phyloP scores from a whole-genome alignment of 2,888 invertebrate genomes.

The Cerastis leucographa region DNA sequence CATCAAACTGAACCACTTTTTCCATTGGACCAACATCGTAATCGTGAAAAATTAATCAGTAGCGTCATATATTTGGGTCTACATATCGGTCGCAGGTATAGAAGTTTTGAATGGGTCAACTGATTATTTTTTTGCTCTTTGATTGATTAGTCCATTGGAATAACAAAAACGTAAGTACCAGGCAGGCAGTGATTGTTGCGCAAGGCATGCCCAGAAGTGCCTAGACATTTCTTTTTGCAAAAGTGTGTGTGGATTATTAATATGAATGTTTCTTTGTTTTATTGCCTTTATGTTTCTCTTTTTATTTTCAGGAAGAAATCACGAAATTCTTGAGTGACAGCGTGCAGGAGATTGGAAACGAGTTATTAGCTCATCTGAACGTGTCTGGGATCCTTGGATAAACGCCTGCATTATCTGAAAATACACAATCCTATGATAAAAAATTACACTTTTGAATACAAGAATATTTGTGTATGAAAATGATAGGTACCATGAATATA shows the following conservation, averaged over 20 bases:
- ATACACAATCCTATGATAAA: background rate
- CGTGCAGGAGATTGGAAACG: conserved; percentile 73
- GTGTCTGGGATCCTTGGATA: conserved; percentile 67
- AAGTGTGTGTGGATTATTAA: background rate
- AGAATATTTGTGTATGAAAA: background rate
- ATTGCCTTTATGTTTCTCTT: background rate
- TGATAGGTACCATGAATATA: no score
- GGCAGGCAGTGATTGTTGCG: no score
- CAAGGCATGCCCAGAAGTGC: no score
- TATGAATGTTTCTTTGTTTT: background rate
- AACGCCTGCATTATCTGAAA: background rate
- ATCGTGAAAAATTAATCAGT: no score
- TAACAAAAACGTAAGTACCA: no score
- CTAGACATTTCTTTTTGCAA: background rate
- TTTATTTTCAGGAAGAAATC: conserved; percentile 74
- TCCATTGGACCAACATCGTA: no score
- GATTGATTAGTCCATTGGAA: no score
- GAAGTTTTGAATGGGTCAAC: no score
- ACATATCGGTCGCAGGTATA: no score
- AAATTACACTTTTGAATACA: background rate
- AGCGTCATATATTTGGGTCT: no score
- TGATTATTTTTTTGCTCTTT: no score
- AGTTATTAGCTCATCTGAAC: conserved; percentile 74
- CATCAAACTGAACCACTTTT: no score
- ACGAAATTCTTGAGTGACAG: conserved; percentile 70